These are phyloP conservation scores for Nyctibius bracteatus DNA, from an alignment of 2,113 vertebrate species.

Conservation along the genomic window DNA sequence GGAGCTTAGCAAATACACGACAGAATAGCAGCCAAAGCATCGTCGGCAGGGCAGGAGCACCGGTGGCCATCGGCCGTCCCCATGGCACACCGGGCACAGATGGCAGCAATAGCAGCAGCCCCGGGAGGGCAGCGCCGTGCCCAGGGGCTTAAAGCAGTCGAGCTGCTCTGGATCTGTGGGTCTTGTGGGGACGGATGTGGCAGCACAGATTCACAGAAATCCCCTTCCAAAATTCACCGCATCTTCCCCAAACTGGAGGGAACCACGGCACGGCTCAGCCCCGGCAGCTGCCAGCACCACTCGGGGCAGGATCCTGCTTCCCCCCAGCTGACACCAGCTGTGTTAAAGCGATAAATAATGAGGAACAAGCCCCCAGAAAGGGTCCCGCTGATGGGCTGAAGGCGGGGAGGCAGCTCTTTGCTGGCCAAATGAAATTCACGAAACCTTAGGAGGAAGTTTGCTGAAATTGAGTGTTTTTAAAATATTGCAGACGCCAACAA, in stretches of 20 bases:
- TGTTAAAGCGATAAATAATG: not conserved
- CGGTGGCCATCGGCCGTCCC: accelerated
- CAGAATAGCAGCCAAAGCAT: accelerated
- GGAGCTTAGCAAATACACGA: not conserved
- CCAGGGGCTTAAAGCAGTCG: not conserved
- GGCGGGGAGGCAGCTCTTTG: not conserved
- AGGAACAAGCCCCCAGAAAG: not conserved
- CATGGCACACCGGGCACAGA: not conserved
- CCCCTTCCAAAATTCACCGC: not conserved
- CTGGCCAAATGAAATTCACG: not conserved
- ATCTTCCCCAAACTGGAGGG: not conserved
- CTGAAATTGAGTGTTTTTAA: not conserved
- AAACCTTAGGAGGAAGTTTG: not conserved
- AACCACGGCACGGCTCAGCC: not conserved
- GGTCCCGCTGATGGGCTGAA: not conserved
- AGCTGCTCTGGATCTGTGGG: not conserved
- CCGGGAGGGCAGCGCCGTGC: not conserved
- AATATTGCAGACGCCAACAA: not conserved
- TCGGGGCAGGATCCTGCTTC: not conserved
- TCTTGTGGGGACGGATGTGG: accelerated
- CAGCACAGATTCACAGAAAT: not conserved
- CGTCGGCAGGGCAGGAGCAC: accelerated
- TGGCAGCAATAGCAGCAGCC: not conserved
- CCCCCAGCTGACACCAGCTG: accelerated
- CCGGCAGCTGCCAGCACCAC: not conserved